A percentile compares a stretch with the other conserved stretches of the same genome.
Conservation (phyloP, 2,797 vertebrate species). For the Microctenopoma lineatum region DNA sequence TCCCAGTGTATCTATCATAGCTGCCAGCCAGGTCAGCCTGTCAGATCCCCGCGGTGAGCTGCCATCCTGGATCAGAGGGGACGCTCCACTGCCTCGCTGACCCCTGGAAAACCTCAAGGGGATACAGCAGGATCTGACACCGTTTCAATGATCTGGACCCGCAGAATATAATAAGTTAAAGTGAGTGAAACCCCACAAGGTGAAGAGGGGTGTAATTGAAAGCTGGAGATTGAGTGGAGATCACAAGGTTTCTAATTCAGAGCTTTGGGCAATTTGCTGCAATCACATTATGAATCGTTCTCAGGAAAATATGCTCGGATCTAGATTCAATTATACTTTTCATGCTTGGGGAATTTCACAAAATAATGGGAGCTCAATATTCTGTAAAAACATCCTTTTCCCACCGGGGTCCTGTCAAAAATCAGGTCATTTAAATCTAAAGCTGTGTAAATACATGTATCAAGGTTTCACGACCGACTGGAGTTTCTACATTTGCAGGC, state of each 20-base stretch:
- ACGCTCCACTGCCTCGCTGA: slow-evolving; percentile 55
- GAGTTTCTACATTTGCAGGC: neutral
- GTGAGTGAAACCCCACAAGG: slow-evolving; percentile 25
- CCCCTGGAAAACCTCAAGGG: slow-evolving; percentile 53
- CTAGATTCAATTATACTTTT: neutral
- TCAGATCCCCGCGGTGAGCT: slow-evolving; percentile 67
- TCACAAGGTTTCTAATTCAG: slow-evolving; percentile 4
- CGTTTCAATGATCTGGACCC: slow-evolving; percentile 37
- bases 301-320: neutral
- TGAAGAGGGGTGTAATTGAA: slow-evolving; percentile 11
- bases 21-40: slow-evolving; percentile 78
- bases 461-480: neutral
- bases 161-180: slow-evolving; percentile 36
- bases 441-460: neutral
- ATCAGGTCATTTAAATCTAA: neutral
- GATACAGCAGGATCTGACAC: slow-evolving; percentile 37
- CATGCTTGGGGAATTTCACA: neutral
- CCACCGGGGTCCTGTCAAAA: neutral
- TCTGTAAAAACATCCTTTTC: neutral
- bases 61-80: slow-evolving; percentile 66
- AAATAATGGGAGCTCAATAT: neutral
- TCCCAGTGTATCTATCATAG: slow-evolving; percentile 78
- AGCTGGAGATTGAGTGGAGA: slow-evolving; percentile 6
- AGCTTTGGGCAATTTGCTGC: neutral
- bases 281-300: slow-evolving; percentile 5